phyloP scores from a whole-genome alignment of 2,888 invertebrate species.

The Yponomeuta evonymella region DNA sequence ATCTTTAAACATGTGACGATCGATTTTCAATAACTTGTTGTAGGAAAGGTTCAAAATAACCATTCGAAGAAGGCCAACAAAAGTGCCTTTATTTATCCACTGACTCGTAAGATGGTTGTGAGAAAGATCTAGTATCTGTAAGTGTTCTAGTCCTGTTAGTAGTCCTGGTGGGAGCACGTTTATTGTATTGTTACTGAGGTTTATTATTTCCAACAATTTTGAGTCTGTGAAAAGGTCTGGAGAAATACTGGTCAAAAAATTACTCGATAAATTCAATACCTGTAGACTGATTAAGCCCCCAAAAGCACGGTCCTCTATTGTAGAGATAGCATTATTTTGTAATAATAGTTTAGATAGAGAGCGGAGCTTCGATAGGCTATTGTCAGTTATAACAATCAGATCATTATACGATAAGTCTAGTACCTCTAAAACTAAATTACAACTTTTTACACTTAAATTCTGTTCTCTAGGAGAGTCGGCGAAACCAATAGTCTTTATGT shows the following conservation, averaged over 20 bases:
- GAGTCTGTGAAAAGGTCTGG: constrained; percentile 83
- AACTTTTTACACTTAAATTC: constrained; percentile 77
- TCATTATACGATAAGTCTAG: constrained; percentile 86
- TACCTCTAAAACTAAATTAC: constrained; percentile 80
- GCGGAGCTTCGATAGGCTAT: constrained; percentile 81
- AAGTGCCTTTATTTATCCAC: constrained; percentile 85
- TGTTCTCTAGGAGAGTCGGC: constrained; percentile 79
- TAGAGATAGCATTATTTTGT: constrained; percentile 85
- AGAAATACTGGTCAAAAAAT: constrained; percentile 84
- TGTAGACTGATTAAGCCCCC: constrained; percentile 80
- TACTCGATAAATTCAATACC: constrained; percentile 86
- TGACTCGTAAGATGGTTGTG: constrained; percentile 83
- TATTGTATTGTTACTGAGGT: constrained; percentile 85
- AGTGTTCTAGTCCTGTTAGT: constrained; percentile 81
- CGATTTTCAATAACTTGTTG: constrained; percentile 82
- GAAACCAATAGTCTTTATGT: constrained; percentile 83
- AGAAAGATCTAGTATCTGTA: constrained; percentile 83
- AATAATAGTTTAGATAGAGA: constrained; percentile 81
- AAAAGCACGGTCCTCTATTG: constrained; percentile 83
- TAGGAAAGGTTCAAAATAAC: constrained; percentile 84
- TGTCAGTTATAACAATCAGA: constrained; percentile 81
- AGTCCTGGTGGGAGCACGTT: constrained; percentile 84
- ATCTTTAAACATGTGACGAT: constrained; percentile 82
- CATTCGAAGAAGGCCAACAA: constrained; percentile 82
- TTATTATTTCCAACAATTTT: constrained; percentile 80